Percentiles rank a stretch among this genome's conserved stretches.
Conservation (phyloP, 92 coral and sea anemone species). For the Nematostella vectensis region DNA sequence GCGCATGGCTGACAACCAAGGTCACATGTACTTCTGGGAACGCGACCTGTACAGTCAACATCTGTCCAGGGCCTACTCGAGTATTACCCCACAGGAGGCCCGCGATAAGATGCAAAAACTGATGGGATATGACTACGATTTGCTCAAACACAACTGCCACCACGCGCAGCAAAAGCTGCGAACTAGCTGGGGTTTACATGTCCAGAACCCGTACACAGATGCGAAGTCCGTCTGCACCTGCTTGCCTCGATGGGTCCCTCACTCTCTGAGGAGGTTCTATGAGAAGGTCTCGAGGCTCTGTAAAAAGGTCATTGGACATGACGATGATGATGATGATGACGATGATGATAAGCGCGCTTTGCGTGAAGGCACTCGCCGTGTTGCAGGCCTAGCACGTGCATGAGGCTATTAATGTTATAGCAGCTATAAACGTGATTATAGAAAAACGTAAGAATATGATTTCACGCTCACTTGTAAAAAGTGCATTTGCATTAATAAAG, state of each 20-base stretch:
- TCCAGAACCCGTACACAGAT: background rate
- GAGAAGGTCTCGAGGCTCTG: constrained; percentile 8
- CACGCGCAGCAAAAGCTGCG: constrained; percentile 39
- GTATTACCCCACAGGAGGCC: constrained; percentile 27
- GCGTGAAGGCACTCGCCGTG: too few species aligned
- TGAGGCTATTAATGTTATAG: too few species aligned
- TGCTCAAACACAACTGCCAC: constrained; percentile 41
- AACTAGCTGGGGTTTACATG: constrained; percentile 28
- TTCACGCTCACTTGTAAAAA: too few species aligned
- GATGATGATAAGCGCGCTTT: too few species aligned
- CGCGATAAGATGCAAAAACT: constrained; percentile 39
- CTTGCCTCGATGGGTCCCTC: constrained; percentile 15
- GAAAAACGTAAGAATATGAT: too few species aligned
- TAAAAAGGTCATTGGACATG: background rate
- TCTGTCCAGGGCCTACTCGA: constrained; percentile 13
- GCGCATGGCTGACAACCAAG: constrained; percentile 13
- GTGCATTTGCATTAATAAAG: too few species aligned
- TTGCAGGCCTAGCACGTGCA: too few species aligned
- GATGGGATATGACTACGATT: constrained; percentile 38
- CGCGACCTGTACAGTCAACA: constrained; percentile 26
- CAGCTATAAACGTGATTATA: too few species aligned
- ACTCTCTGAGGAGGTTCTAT: background rate
- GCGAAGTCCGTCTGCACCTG: constrained; percentile 20
- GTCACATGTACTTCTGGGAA: constrained; percentile 23
- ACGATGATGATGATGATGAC: too few species aligned